Evolutionary conservation across 2,113 vertebrate species (phyloP).

Genomic region (Charadrius vociferus): DNA sequence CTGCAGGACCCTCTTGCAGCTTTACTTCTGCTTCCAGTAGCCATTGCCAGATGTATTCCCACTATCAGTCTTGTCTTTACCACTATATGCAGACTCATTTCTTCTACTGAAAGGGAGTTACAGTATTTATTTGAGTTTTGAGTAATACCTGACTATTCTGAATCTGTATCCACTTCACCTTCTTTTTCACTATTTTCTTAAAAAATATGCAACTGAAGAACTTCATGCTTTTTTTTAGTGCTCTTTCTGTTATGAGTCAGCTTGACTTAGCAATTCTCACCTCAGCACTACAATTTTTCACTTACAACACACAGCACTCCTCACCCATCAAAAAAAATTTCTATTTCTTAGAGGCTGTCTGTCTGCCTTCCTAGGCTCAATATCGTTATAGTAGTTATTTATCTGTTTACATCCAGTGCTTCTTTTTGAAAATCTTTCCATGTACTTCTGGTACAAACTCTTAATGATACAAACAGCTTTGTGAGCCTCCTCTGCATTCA

Average conservation of each 20-base stretch:
- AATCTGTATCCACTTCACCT: background rate
- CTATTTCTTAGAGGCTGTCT: background rate
- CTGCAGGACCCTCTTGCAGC: background rate
- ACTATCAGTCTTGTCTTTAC: background rate
- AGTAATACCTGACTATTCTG: background rate
- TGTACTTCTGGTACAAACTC: background rate
- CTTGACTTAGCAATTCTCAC: slow-evolving; percentile 31
- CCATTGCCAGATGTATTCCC: background rate
- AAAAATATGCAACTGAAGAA: background rate
- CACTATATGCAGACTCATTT: background rate
- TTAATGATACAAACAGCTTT: background rate
- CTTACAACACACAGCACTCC: background rate
- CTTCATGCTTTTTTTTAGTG: background rate
- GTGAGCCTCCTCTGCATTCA: background rate
- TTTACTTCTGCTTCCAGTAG: background rate
- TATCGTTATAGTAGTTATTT: background rate
- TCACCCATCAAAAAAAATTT: background rate
- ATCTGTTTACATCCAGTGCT: background rate
- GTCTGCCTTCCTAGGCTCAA: background rate
- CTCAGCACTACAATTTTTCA: background rate
- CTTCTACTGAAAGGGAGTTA: background rate
- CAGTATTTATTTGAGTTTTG: background rate
- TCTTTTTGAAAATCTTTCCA: background rate
- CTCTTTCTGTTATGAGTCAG: background rate
- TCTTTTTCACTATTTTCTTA: background rate